Percentiles rank a stretch among this genome's conserved stretches.
Evolutionary conservation across 1,140 invertebrate genomes (phyloP).

Genomic region (Diorhabda elongata): DNA sequence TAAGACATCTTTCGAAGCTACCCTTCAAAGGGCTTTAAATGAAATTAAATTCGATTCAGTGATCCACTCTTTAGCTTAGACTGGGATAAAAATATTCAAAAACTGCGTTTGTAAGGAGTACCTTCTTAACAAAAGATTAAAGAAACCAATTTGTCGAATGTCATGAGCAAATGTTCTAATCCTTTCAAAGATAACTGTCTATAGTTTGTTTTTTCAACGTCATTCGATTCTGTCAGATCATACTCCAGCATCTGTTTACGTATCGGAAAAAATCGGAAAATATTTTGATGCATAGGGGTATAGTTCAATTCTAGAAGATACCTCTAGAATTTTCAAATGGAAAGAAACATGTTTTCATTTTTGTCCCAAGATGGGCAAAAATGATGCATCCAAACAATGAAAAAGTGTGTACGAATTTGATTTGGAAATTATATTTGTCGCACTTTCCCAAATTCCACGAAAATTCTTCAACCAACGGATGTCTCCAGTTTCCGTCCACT

Average conservation of each 20-base stretch:
- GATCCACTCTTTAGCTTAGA: too few relatives aligned
- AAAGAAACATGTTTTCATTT: slow-evolving; percentile 35
- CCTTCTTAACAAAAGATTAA: too few relatives aligned
- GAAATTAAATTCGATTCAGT: too few relatives aligned
- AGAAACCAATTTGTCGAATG: too few relatives aligned
- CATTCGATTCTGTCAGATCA: too few relatives aligned
- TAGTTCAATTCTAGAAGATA: slow-evolving; percentile 32
- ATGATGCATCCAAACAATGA: slow-evolving; percentile 36
- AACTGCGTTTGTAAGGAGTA: too few relatives aligned
- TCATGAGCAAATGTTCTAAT: too few relatives aligned
- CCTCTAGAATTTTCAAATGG: slow-evolving; percentile 15
- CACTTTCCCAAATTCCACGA: neutral
- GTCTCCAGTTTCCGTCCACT: slow-evolving; percentile 7
- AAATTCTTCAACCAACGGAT: slow-evolving; percentile 8
- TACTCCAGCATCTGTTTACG: neutral
- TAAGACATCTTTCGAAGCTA: too few relatives aligned
- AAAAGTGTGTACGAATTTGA: slow-evolving; percentile 42
- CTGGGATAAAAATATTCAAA: too few relatives aligned
- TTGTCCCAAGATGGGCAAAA: slow-evolving; percentile 37
- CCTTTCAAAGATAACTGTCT: too few relatives aligned
- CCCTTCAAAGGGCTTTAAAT: too few relatives aligned
- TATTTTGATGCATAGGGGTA: slow-evolving; percentile 39
- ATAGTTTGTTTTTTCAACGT: too few relatives aligned
- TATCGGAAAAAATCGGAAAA: slow-evolving; percentile 29
- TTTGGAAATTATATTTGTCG: slow-evolving; percentile 15